phyloP scores from a whole-genome alignment of 2,888 invertebrate genomes.

The Coenonympha glycerion region DNA sequence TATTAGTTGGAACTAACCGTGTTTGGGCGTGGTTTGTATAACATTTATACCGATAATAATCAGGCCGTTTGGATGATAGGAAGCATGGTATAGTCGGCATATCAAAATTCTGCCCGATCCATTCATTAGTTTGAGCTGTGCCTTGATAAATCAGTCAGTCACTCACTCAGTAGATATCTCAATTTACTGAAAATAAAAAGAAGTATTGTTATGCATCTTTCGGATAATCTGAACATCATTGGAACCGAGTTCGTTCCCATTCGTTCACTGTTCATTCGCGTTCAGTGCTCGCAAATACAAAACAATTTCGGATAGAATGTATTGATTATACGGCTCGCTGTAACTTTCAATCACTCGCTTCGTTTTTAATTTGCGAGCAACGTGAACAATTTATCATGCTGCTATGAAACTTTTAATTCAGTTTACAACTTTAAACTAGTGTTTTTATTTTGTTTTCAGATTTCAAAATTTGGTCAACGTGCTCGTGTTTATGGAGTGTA shows the following conservation, averaged over 20 bases:
- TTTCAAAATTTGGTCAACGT: neutral
- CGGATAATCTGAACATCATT: neutral
- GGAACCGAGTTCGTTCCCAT: neutral
- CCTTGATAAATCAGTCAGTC: no score
- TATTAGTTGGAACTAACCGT: no score
- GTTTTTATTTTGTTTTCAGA: neutral
- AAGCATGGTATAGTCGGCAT: neutral
- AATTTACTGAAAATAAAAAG: no score
- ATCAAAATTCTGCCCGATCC: no score
- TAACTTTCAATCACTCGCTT: constrained; percentile 5
- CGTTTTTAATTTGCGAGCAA: constrained; percentile 5
- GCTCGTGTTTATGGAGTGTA: neutral
- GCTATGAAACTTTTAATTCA: neutral
- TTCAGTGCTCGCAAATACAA: neutral
- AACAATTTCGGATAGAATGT: neutral
- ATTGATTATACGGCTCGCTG: constrained; percentile 4
- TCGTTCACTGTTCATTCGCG: neutral
- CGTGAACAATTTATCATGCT: constrained; percentile 1
- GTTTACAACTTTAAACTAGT: neutral
- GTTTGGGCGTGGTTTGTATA: no score
- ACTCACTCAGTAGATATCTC: no score
- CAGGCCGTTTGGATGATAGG: neutral
- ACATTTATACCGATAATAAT: neutral
- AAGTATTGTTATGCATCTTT: neutral
- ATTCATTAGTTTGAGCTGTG: no score